These are phyloP conservation scores for rabbit (Oryctolagus cuniculus) DNA, from an alignment of 2,113 vertebrate species.

Conservation along the genomic window DNA sequence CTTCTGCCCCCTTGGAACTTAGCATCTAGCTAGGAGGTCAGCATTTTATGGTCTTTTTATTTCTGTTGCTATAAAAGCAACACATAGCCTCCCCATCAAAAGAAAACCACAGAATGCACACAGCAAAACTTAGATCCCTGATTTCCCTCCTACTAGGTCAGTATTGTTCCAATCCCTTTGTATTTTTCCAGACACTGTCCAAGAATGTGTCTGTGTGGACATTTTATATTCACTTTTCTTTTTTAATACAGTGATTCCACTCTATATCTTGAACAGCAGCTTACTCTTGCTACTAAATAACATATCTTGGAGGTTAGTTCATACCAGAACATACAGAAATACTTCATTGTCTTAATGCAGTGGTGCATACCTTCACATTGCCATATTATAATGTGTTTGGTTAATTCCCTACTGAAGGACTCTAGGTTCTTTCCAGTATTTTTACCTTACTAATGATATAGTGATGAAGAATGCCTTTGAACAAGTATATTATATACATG, in stretches of 20 bases:
- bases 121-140: not conserved
- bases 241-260: not conserved
- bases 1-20: not conserved
- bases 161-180: not conserved
- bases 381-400: not conserved
- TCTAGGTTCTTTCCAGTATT: not conserved
- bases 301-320: conserved; percentile 32
- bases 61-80: conserved; percentile 52
- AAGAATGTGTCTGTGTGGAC: not conserved
- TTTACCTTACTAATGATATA: conserved; percentile 35
- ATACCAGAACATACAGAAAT: not conserved
- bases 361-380: not conserved
- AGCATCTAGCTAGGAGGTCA: conserved; percentile 23
- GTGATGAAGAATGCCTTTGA: conserved; percentile 21
- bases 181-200: not conserved
- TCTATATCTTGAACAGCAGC: not conserved
- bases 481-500: not conserved
- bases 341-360: not conserved
- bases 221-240: conserved; percentile 18
- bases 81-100: not conserved
- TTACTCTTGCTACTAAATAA: conserved; percentile 29
- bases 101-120: conserved; percentile 52
- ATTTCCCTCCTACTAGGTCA: conserved; percentile 44
- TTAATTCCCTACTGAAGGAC: conserved; percentile 61
- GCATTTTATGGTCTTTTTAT: conserved; percentile 24